Percentiles rank a stretch among this genome's conserved stretches.
These are phyloP conservation scores for Periophthalmus magnuspinnatus DNA, from an alignment of 2,797 vertebrate genomes.

Conservation along the genomic window DNA sequence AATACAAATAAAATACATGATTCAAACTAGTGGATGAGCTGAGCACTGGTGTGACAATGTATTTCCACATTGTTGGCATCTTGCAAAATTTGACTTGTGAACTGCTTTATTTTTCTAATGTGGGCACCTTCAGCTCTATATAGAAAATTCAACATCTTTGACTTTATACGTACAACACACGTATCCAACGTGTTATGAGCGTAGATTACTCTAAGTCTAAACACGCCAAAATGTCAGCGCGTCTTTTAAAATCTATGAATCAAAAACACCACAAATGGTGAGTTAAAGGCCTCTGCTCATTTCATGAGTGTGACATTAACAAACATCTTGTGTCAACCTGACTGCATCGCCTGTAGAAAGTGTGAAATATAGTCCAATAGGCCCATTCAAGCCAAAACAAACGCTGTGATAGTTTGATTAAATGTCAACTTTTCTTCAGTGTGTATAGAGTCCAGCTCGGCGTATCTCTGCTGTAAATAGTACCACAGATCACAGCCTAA, in stretches of 20 bases:
- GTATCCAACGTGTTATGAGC: too few species aligned
- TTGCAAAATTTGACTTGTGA: background rate
- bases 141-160: background rate
- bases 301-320: too few species aligned
- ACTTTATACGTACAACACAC: background rate
- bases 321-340: background rate
- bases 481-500: too few species aligned
- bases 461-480: background rate
- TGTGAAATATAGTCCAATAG: background rate
- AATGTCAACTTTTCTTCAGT: background rate
- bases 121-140: background rate
- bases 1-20: too few species aligned
- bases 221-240: too few species aligned
- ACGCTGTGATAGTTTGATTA: background rate
- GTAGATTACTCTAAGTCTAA: too few species aligned
- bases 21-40: too few species aligned
- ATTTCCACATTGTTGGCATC: background rate
- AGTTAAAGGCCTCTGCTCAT: too few species aligned
- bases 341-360: background rate
- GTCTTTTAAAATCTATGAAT: too few species aligned
- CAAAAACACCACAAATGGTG: too few species aligned
- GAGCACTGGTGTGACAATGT: background rate
- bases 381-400: background rate
- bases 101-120: background rate
- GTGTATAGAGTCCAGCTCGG: background rate